Evolutionary conservation across 2,113 vertebrate species (phyloP), one percentile per base, ranked within the genome.

Genomic region (Tapirus terrestris): DNA sequence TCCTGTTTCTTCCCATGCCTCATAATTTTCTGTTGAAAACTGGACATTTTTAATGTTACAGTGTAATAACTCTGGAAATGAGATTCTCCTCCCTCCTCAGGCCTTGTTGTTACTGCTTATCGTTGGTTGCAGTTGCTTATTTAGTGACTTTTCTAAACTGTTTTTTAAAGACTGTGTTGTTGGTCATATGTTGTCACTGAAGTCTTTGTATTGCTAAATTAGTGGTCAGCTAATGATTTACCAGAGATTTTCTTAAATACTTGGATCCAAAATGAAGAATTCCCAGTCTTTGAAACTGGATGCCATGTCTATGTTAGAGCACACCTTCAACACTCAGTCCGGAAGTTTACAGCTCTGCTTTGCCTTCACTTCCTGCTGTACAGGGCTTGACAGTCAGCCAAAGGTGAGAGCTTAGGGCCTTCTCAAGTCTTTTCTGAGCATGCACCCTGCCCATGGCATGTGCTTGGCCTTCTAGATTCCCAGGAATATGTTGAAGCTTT

Each of bases 191-290:
- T 72, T 33, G 7, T 94, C 45, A 67, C 56, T 96, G 18, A 84
- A 45, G 27, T 88, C 45, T 77, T 53, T 83, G 17, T 87, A 87
- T 18, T 68, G 2, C 85, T 68, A 72, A n/a, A 17, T 63, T 93
- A 90, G 31, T 36, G 60, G 31, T 84, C 60, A 89, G 58, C 51
- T 76, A 89, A n/a, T 80, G 81, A 70, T 77, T 58, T 93, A 77
- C 79, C 56, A 96, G 70, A 68, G 51, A 60, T 82, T 91, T 82
- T 93, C n/a, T 63, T 87, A 87, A 97, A 73, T 96, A 23, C 51
- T 58, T 82, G 70, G 29, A 76, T 43, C 36, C 3, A 80, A 84
- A 79, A 43, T 6, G 53, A 79, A 36, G 23, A 89, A 81, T 51
- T 72, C 36, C 27, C 70, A 51, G 48, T 82, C 43, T 63, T 82